Evolutionary conservation across 2,888 invertebrate species (phyloP), one percentile per base, ranked within the genome.

Genomic region (Polydrusus tereticollis): DNA sequence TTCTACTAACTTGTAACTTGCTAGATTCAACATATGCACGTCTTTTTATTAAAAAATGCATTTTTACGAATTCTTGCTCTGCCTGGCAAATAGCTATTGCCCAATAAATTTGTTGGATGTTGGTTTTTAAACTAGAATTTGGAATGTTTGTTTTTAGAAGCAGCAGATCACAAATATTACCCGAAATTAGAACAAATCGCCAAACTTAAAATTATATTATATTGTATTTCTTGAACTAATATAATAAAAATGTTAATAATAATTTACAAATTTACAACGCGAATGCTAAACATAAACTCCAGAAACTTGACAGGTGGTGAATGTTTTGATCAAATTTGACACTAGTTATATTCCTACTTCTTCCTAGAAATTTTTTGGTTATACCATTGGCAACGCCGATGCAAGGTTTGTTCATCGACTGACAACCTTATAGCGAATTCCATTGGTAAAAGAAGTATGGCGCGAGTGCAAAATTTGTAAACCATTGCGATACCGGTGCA

Each of bases 301-400:
- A 14, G 20, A 58, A 67, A 59, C 58, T n/a, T 67, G 67, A 67
- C 67, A 67, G 67, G 67, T 67, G 59, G 67, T 67, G 43, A 66
- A 67, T 67, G 47, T 47, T 47, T 47, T 47, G 47, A 21, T 47
- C 47, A 47, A 47, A 21, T 47, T 21, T 47, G 47, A 47, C 47
- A 23, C 16, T 41, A n/a, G n/a, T n/a, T n/a, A n/a, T n/a, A n/a
- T n/a, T n/a, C n/a, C n/a, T n/a, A n/a, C n/a, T n/a, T n/a, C n/a
- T n/a, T n/a, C n/a, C n/a, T n/a, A n/a, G n/a, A n/a, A n/a, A n/a
- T n/a, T n/a, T n/a, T n/a, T n/a, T n/a, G n/a, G n/a, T n/a, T n/a
- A n/a, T n/a, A n/a, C n/a, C n/a, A n/a, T n/a, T n/a, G n/a, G n/a
- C n/a, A n/a, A n/a, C n/a, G n/a, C n/a, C n/a, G n/a, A n/a, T n/a